Evolutionary conservation across 2,113 vertebrate species (phyloP), one percentile per base, ranked within the genome.

Genomic region (Callospermophilus lateralis): DNA sequence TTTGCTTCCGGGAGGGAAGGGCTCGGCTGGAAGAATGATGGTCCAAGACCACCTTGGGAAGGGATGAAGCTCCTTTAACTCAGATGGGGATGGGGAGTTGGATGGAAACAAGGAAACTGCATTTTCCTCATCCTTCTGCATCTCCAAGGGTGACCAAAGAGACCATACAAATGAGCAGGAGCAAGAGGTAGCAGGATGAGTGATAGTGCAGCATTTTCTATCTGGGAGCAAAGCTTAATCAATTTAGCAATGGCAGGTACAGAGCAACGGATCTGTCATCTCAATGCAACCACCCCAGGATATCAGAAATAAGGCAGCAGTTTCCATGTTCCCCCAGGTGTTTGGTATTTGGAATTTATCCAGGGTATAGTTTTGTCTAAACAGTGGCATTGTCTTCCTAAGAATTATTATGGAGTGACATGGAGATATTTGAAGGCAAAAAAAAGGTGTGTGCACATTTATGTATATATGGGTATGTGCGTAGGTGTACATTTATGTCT

Each of bases 381-480:
- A 92, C 15, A 73, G n/a, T 51, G 55, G 42, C 83, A 67, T 84
- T 81, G 78, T 94, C 89, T 83, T 91, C 17, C 90, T 90, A 10
- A n/a, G 53, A 95, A 94, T 86, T 77, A 92, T 51, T 84, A 86
- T 19, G 30, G 81, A 80, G 63, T 17, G 61, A 76, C 58, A 79
- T 11, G 0, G 39, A 19, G 70, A 30, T 84, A 79, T 48, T 76
- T 80, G 55, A 91, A 94, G 63, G 65, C 28, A 34, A 67, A 93
- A 53, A 53, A 73, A 39, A 9, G 8, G 0, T 63, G 3, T 65
- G 34, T 26, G 6, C 7, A n/a, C 37, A 13, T 48, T 1, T 28
- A 6, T 39, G 9, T 22, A 30, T 55, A 34, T 48, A 37, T 34
- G 22, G 19, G 11, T 61, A 28, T 37, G 15, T 24, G 42, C 15